phyloP scores from a whole-genome alignment of 2,888 invertebrate species.

The Sialis fuliginosa region DNA sequence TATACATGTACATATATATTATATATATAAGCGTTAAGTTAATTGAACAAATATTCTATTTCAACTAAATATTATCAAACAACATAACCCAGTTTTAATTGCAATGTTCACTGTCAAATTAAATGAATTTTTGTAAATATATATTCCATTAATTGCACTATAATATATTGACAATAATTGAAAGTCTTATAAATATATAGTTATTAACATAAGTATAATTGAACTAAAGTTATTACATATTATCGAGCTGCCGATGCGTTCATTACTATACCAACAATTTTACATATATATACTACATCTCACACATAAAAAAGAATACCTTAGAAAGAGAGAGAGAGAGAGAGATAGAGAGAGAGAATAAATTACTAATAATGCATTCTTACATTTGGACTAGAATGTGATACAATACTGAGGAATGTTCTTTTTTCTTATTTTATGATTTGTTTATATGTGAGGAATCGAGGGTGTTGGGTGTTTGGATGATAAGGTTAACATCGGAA shows the following conservation, averaged over 20 bases:
- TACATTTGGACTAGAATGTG: constrained; percentile 6
- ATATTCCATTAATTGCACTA: too few species aligned
- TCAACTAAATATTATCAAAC: too few species aligned
- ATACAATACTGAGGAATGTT: constrained; percentile 8
- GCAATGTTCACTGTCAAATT: too few species aligned
- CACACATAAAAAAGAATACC: constrained; percentile 21
- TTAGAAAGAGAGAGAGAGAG: constrained; percentile 4
- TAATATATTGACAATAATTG: too few species aligned
- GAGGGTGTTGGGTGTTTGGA: not conserved
- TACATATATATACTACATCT: constrained; percentile 26
- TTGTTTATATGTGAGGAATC: constrained; percentile 5
- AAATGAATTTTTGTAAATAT: too few species aligned
- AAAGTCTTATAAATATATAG: too few species aligned
- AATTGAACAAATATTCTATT: too few species aligned
- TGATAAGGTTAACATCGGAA: too few species aligned
- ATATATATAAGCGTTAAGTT: too few species aligned
- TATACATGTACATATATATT: too few species aligned
- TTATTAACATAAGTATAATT: too few species aligned
- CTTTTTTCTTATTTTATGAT: constrained; percentile 6
- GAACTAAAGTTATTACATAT: constrained; percentile 1
- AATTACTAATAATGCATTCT: constrained; percentile 4
- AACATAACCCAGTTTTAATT: too few species aligned
- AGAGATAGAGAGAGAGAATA: not conserved
- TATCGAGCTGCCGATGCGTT: not conserved
- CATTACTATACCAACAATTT: constrained; percentile 26